Conservation (phyloP, 2,888 invertebrate genomes). For the Drosophila siamana region DNA sequence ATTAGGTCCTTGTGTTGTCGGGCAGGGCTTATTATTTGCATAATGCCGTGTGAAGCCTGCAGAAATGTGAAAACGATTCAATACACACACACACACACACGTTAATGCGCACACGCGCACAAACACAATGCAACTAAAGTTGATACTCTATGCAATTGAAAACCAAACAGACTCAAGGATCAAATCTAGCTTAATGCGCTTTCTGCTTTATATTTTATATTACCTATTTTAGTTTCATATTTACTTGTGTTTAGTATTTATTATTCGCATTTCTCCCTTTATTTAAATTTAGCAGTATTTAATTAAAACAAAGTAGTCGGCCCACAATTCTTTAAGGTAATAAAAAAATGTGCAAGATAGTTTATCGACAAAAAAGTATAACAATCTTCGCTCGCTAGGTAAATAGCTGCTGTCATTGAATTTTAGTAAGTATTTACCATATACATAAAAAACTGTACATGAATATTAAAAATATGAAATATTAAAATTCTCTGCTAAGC, state of each 20-base stretch:
- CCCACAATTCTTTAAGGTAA: too few species aligned
- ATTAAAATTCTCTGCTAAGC: too few species aligned
- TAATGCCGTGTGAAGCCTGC: conserved; percentile 40
- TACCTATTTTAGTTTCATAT: neutral
- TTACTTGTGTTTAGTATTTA: neutral
- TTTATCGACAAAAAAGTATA: too few species aligned
- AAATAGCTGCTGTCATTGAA: too few species aligned
- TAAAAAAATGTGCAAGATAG: too few species aligned
- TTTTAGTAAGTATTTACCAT: too few species aligned
- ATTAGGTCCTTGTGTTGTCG: conserved; percentile 25
- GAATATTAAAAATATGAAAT: too few species aligned
- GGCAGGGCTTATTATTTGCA: conserved; percentile 58
- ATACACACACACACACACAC: conserved; percentile 5
- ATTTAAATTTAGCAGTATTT: too few species aligned
- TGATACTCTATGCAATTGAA: neutral
- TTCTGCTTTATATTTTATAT: neutral
- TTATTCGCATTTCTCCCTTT: too few species aligned
- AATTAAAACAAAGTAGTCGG: too few species aligned
- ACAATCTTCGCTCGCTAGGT: too few species aligned
- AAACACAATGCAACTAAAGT: conserved; percentile 15
- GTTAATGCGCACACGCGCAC: neutral
- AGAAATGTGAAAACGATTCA: conserved; percentile 24
- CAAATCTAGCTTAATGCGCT: neutral
- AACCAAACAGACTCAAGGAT: neutral
- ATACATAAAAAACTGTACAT: too few species aligned